Percentiles rank a stretch among this genome's conserved stretches.
These are phyloP conservation scores for Polyommatus iphigenia DNA, from an alignment of 2,888 invertebrate genomes.

Conservation along the genomic window DNA sequence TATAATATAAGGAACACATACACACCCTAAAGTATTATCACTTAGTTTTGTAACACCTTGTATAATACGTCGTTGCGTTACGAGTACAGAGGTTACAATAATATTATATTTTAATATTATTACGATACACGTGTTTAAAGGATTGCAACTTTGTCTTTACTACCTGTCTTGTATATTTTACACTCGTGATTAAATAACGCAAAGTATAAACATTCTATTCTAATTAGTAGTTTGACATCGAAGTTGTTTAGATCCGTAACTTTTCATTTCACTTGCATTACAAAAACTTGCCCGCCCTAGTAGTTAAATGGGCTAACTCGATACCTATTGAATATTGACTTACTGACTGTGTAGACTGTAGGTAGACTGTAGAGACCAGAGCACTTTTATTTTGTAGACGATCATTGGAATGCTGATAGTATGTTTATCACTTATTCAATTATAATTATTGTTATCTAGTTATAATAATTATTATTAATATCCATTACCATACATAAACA, in stretches of 20 bases:
- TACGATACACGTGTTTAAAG: background rate
- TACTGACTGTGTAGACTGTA: background rate
- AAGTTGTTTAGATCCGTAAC: background rate
- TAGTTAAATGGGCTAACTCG: background rate
- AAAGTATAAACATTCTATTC: no score
- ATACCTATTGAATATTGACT: background rate
- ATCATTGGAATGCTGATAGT: background rate
- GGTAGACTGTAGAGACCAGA: no score
- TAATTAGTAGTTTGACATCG: background rate
- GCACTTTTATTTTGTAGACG: background rate
- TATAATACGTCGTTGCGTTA: no score
- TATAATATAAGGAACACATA: no score
- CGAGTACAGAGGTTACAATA: no score
- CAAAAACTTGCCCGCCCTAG: slow-evolving; percentile 5
- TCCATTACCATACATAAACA: no score
- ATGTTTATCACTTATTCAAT: no score
- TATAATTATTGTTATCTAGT: no score
- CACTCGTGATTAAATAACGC: background rate
- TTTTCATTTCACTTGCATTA: background rate
- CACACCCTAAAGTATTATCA: no score
- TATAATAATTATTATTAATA: no score
- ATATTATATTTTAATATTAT: background rate
- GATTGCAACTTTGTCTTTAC: background rate
- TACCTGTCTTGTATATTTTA: background rate
- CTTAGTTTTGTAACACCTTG: no score